phyloP scores from a whole-genome alignment of 2,888 invertebrate genomes.

The Phymatocera aterrima region DNA sequence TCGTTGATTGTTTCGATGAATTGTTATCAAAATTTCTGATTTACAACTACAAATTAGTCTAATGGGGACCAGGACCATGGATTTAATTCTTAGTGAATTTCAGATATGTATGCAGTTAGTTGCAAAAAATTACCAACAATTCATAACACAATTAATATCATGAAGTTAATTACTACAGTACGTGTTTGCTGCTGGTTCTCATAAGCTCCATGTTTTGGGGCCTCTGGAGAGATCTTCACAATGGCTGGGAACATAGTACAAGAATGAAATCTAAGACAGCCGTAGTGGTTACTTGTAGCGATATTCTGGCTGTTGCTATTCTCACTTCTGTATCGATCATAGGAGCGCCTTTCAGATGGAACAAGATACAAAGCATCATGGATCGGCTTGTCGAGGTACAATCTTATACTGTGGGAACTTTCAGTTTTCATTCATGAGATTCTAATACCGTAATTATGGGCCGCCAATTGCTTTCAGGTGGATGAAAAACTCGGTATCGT shows the following conservation, averaged over 20 bases:
- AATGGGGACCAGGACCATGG: too few species aligned
- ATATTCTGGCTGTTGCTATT: conserved; percentile 77
- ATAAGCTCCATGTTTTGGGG: conserved; percentile 72
- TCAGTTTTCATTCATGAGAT: not conserved
- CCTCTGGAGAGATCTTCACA: conserved; percentile 76
- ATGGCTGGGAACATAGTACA: conserved; percentile 77
- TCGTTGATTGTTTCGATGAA: not conserved
- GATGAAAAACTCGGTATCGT: conserved; percentile 63
- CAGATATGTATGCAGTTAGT: not conserved
- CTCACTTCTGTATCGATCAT: conserved; percentile 77
- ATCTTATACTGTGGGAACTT: not conserved
- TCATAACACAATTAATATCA: not conserved
- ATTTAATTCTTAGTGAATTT: not conserved
- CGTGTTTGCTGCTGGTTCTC: conserved; percentile 55
- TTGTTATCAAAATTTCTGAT: not conserved
- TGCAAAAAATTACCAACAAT: conserved; percentile 2
- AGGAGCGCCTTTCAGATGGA: conserved; percentile 77
- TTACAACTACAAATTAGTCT: not conserved
- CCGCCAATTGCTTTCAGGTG: conserved; percentile 55
- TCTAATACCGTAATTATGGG: not conserved
- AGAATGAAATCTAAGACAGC: conserved; percentile 78
- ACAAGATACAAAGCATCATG: conserved; percentile 76
- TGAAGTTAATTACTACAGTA: too few species aligned
- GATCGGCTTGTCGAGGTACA: conserved; percentile 76
- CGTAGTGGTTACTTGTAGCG: conserved; percentile 78